Conservation (phyloP, 64 coral and sea anemone genomes). For the Cladopsammia gracilis region DNA sequence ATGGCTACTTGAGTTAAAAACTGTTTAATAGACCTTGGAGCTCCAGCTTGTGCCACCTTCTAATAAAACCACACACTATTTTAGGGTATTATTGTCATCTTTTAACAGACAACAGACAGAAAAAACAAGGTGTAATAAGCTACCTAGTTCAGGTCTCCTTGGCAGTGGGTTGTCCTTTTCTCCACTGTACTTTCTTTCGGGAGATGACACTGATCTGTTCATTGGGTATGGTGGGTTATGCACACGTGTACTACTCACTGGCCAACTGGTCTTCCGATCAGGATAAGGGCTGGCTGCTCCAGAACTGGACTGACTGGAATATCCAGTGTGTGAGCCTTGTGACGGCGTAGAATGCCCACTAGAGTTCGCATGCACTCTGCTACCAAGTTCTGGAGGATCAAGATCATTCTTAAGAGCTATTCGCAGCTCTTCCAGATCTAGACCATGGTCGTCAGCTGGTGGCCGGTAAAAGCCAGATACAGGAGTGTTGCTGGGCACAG, state of each 20-base stretch:
- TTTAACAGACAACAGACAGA: no score
- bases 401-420: constrained; percentile 41
- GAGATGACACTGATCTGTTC: constrained; percentile 43
- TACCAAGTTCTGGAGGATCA: not conserved
- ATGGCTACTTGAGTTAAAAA: no score
- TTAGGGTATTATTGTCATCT: no score
- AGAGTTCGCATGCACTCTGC: constrained; percentile 7
- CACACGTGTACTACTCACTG: not conserved
- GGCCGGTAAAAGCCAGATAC: constrained; percentile 15
- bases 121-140: no score
- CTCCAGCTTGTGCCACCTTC: no score
- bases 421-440: constrained; percentile 28
- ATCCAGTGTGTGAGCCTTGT: constrained; percentile 14
- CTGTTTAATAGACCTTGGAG: no score
- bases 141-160: constrained; percentile 20
- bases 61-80: no score
- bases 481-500: constrained; percentile 31
- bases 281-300: constrained; percentile 15
- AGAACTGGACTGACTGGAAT: constrained; percentile 32
- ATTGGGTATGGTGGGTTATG: not conserved
- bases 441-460: constrained; percentile 1
- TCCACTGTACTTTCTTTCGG: constrained; percentile 28
- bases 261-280: constrained; percentile 42
- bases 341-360: constrained; percentile 30
- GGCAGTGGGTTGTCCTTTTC: not conserved